phyloP scores from a whole-genome alignment of 2,113 vertebrate genomes.

The Cairina moschata region DNA sequence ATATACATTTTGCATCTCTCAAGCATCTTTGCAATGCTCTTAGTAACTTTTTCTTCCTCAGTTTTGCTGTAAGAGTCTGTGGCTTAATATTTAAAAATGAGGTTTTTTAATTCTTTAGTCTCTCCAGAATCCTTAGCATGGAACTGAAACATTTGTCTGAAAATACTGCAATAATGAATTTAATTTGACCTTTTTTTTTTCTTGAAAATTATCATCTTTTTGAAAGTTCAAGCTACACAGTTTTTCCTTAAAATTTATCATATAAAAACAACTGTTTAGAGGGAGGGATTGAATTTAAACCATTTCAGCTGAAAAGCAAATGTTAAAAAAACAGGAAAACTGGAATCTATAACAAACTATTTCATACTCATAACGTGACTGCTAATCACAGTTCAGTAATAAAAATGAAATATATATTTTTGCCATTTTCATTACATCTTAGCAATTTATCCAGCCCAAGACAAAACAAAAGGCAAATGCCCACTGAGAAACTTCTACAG shows the following conservation, averaged over 20 bases:
- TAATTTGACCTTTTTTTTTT: neutral
- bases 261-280: neutral
- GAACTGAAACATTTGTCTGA: neutral
- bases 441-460: neutral
- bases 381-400: neutral
- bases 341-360: neutral
- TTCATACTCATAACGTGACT: neutral
- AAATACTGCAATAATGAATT: neutral
- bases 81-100: neutral
- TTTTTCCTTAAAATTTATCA: too few relatives aligned
- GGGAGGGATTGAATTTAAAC: neutral
- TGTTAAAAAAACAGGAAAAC: neutral
- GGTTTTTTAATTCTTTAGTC: neutral
- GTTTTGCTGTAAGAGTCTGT: neutral
- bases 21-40: neutral
- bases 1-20: neutral
- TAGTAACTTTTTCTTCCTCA: neutral
- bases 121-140: neutral
- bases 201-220: neutral
- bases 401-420: neutral
- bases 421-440: neutral
- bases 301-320: neutral
- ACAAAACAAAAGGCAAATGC: neutral
- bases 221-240: neutral
- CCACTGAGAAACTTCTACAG: neutral